Evolutionary conservation across 2,888 invertebrate genomes (phyloP).

Genomic region (Plagodis dolabraria): DNA sequence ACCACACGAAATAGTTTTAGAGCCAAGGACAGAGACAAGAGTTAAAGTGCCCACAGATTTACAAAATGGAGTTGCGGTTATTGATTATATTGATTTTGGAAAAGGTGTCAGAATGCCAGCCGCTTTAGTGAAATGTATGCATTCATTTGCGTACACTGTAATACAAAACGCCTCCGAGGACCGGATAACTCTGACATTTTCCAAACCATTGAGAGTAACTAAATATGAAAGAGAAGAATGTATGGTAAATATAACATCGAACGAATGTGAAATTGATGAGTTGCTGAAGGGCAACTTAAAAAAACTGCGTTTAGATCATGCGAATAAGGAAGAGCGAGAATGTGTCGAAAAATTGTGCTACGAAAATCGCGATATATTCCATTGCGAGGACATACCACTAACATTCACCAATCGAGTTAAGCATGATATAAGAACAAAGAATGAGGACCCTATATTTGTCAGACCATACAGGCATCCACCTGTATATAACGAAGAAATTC

Average conservation of each 20-base stretch:
- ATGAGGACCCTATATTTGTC: not conserved
- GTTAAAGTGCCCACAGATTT: not conserved
- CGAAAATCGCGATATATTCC: constrained; percentile 4
- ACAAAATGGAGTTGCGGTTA: not conserved
- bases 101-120: constrained; percentile 35
- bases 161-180: not conserved
- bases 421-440: not conserved
- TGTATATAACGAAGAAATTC: constrained; percentile 31
- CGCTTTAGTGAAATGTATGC: constrained; percentile 25
- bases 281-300: not conserved
- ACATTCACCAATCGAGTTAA: constrained; percentile 15
- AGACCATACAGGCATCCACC: not conserved
- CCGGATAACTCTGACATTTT: not conserved
- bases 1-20: not conserved
- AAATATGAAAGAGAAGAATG: not conserved
- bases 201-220: not conserved
- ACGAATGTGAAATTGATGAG: not conserved
- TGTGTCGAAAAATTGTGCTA: not conserved
- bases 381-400: constrained; percentile 5
- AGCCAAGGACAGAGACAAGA: not conserved
- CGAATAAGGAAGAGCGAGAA: not conserved
- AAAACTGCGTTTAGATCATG: not conserved
- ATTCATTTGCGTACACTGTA: constrained; percentile 14
- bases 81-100: constrained; percentile 24
- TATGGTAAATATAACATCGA: not conserved